phyloP scores from a whole-genome alignment of 2,888 invertebrate genomes.

The Chymomyza procnemis region DNA sequence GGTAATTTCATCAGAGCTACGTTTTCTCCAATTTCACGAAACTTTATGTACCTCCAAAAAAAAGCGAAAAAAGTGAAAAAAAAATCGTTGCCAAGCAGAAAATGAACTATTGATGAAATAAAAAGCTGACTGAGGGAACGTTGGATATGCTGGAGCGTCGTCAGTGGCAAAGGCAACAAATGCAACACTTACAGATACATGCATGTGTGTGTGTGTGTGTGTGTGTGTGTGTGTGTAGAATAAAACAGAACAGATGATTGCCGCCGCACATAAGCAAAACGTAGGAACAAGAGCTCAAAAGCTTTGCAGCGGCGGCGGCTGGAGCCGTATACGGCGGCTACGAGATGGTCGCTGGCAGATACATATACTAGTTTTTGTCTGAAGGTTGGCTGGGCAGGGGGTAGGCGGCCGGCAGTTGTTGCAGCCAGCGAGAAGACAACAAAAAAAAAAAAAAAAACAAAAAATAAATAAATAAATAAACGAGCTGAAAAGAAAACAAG shows the following conservation, averaged over 20 bases:
- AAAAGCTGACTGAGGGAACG: conserved; percentile 49
- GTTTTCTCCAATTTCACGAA: conserved; percentile 65
- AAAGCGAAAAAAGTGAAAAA: conserved; percentile 2
- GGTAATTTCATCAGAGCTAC: conserved; percentile 68
- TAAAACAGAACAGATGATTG: conserved; percentile 72
- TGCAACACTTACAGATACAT: conserved; percentile 50
- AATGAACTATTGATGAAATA: conserved; percentile 66
- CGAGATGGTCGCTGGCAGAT: background rate
- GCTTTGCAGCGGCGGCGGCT: conserved; percentile 28
- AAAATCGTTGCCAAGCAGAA: conserved; percentile 69
- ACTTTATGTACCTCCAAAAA: conserved; percentile 47
- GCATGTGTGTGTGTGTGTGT: conserved; percentile 51
- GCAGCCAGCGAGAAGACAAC: conserved; percentile 48
- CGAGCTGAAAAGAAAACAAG: conserved; percentile 51
- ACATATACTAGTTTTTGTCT: background rate
- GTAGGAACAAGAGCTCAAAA: conserved; percentile 43
- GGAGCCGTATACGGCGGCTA: background rate
- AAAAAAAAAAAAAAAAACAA: conserved; percentile 56
- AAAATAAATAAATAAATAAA: conserved; percentile 60
- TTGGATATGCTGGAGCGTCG: background rate
- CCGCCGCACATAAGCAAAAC: conserved; percentile 70
- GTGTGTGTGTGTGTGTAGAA: conserved; percentile 52
- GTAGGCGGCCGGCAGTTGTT: conserved; percentile 1
- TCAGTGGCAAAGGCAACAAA: conserved; percentile 28
- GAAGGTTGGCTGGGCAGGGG: no score